phyloP scores from a whole-genome alignment of 2,797 vertebrate species.

The Sphenodon punctatus region DNA sequence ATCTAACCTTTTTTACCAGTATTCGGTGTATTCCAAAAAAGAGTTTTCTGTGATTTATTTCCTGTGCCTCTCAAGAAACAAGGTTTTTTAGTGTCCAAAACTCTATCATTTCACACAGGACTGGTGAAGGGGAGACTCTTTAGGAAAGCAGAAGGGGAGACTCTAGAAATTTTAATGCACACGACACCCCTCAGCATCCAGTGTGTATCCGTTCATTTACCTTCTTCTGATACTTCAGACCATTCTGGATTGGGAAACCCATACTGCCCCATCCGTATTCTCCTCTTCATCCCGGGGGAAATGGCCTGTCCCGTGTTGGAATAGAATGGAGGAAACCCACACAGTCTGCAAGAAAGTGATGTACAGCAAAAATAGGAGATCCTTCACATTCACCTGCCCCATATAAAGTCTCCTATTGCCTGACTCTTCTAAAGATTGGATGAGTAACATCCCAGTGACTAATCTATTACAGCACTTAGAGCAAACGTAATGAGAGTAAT shows the following conservation, averaged over 20 bases:
- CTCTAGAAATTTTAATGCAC: too few relatives aligned
- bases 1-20: conserved; percentile 16
- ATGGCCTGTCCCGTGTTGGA: conserved; percentile 97
- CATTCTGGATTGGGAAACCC: conserved; percentile 96
- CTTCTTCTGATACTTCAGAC: conserved; percentile 94
- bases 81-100: not conserved
- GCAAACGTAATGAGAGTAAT: not conserved
- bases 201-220: conserved; percentile 66
- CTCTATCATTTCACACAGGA: conserved; percentile 5
- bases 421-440: not conserved
- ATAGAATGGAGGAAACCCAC: conserved; percentile 97
- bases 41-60: conserved; percentile 35
- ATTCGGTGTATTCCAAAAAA: conserved; percentile 8
- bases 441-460: not conserved
- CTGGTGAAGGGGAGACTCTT: not conserved
- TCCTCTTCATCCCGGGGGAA: conserved; percentile 97
- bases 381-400: not conserved
- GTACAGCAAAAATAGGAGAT: not conserved
- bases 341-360: conserved; percentile 79
- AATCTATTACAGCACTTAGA: not conserved
- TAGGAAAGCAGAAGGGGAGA: too few relatives aligned
- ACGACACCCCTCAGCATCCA: not conserved
- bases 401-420: not conserved
- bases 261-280: conserved; percentile 96
- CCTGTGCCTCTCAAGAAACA: not conserved